Evolutionary conservation across 2,797 vertebrate genomes (phyloP), one percentile per base, ranked within the genome.

Genomic region (Poeciliopsis infans): DNA sequence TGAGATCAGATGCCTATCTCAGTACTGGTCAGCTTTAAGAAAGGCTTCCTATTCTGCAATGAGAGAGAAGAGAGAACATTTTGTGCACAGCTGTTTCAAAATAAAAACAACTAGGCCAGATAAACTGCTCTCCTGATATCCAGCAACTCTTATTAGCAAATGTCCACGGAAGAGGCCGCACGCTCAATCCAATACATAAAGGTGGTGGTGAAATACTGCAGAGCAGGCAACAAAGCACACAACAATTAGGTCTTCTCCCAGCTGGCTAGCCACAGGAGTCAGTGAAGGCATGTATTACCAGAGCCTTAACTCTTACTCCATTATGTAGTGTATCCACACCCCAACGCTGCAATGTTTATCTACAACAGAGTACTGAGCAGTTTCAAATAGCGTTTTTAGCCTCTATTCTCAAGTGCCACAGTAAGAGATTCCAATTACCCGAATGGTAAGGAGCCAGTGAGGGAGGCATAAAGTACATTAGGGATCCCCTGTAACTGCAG

Each of bases 301-400:
- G 87, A 91, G 94, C 93, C 92, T 93, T 95, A 94, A 94, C 92
- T 93, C 94, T 94, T 91, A 86, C 91, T 94, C 92, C 90, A 94
- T 95, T 94, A 95, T 93, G 93, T 94, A 90, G 94, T 90, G 93
- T 88, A 94, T 91, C 93, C 93, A 94, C 92, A 93, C 90, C 92
- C 83, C 92, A 55, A 91, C 84, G 87, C 92, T 82, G 91, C 93
- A 93, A 94, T 95, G 93, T 95, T 93, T 94, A 95, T 95, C 93
- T 95, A 93, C 93, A 93, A 94, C 92, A 92, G 94, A 93, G 94
- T 95, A 94, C 92, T 91, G 93, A 93, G 92, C 92, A 93, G 92
- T 94, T 94, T 93, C 92, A 95, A 95, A 94, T 93, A 92, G 91
- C 93, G 88, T 94, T 95, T 95, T 95, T 95, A 95, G 92, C 93